phyloP scores from a whole-genome alignment of 2,113 vertebrate genomes.

The Onychostruthus taczanowskii region DNA sequence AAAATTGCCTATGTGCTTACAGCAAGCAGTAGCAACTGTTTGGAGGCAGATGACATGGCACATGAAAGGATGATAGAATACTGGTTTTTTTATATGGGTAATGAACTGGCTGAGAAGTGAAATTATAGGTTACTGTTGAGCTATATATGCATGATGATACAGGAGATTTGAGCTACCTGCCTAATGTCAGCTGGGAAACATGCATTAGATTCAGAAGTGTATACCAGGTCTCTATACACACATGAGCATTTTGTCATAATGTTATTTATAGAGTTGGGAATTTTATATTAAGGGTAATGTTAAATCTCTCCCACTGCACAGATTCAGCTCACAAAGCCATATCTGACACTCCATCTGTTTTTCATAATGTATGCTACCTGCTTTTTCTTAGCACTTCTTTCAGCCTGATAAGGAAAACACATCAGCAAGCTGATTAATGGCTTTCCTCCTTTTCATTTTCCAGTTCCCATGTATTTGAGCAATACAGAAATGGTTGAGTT shows the following conservation, averaged over 20 bases:
- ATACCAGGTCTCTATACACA: neutral
- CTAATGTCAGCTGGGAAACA: neutral
- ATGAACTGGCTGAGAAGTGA: neutral
- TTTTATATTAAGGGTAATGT: neutral
- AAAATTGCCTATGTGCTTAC: neutral
- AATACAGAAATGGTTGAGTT: neutral
- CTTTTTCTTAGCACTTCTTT: neutral
- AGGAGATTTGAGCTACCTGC: neutral
- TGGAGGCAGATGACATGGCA: neutral
- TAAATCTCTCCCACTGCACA: neutral
- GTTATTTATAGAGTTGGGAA: neutral
- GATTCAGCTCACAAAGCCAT: neutral
- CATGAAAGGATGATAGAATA: neutral
- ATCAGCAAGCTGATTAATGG: conserved; percentile 21
- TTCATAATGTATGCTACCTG: conserved; percentile 13
- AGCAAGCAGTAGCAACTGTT: neutral
- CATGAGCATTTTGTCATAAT: neutral
- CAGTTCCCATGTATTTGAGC: neutral
- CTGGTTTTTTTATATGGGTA: neutral
- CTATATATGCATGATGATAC: neutral
- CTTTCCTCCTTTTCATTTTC: neutral
- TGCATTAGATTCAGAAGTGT: neutral
- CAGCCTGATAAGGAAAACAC: conserved; percentile 27
- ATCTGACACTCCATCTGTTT: neutral
- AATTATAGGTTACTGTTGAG: neutral